Base-by-base conservation (phyloP, 2,113 vertebrate species). In the Sterrhoptilus dennistouni region DNA sequence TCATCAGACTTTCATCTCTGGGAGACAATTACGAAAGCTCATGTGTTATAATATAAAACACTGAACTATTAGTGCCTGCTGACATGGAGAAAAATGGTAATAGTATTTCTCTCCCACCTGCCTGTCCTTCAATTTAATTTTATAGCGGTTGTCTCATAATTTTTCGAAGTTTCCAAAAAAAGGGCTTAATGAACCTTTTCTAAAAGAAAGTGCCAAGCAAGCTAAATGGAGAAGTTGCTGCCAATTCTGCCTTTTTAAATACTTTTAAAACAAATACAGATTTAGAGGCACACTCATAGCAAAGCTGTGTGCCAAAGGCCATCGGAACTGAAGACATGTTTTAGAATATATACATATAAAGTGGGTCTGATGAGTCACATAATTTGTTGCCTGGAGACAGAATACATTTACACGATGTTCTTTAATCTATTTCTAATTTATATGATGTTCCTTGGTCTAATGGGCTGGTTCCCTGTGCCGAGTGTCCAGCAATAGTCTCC, bases 91-190 rank as follows among this genome's bases (percentile, higher is more conserved):
- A 89, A 87, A 95, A 87, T 68, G 69, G 72, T 82, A 92, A 75
- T 75, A 81, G 65, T 65, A 57, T 84, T 96, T 94, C 71, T 95
- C 40, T 90, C 88, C 88, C 92, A 94, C 83, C 87, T 95, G 92
- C 93, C 42, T 95, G 86, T 94, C 96, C 88, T 96, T 94, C 93
- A 75, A 53, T 82, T 93, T 77, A 66, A 79, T 96, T 96, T 93
- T 92, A 69, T 95, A 76, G 86, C 0, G 1, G 38, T 60, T 75
- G 69, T 86, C 83, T 95, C 88, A 40, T 87, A 65, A 74, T 89
- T 95, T 92, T 85, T 95, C 24, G 15, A 84, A 60, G 53, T 87
- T 95, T 94, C 93, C 60, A 79, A 93, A 94, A 92, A 95, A 92
- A 93, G 83, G 56, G 22, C 47, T 90, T 95, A 42, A 88, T 94